These are phyloP conservation scores for Doryteuthis pealeii DNA, from an alignment of 1,140 invertebrate genomes.

Conservation along the genomic window DNA sequence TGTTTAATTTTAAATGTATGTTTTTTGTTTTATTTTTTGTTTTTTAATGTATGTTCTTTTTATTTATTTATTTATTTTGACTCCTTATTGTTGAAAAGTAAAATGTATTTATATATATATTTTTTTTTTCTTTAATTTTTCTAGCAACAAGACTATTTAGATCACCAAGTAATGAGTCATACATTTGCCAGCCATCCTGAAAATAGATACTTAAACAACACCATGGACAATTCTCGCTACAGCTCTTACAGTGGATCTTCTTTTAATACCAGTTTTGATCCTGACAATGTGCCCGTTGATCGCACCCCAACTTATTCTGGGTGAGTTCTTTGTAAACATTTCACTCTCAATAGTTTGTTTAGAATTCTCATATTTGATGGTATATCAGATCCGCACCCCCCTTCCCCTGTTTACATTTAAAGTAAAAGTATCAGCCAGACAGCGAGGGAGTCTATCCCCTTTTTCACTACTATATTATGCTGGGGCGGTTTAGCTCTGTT, in stretches of 20 bases:
- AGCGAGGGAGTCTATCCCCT: too few species aligned
- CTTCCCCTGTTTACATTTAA: constrained; percentile 5
- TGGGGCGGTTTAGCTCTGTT: too few species aligned
- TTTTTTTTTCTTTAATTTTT: background rate
- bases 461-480: too few species aligned
- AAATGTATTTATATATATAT: background rate
- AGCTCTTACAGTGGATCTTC: constrained; percentile 57
- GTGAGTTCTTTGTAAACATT: constrained; percentile 65
- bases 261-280: constrained; percentile 67
- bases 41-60: too few species aligned
- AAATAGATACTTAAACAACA: constrained; percentile 21
- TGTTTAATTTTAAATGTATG: too few species aligned
- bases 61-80: too few species aligned
- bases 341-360: background rate
- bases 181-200: constrained; percentile 34
- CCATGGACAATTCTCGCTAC: constrained; percentile 34
- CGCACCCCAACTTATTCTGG: constrained; percentile 78
- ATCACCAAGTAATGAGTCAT: constrained; percentile 45
- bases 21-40: too few species aligned
- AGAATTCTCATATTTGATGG: background rate
- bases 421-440: too few species aligned
- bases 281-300: constrained; percentile 87
- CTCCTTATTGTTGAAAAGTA: too few species aligned
- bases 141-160: constrained; percentile 48
- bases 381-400: background rate